phyloP scores from a whole-genome alignment of 2,888 invertebrate species.

The Sisyra nigra region DNA sequence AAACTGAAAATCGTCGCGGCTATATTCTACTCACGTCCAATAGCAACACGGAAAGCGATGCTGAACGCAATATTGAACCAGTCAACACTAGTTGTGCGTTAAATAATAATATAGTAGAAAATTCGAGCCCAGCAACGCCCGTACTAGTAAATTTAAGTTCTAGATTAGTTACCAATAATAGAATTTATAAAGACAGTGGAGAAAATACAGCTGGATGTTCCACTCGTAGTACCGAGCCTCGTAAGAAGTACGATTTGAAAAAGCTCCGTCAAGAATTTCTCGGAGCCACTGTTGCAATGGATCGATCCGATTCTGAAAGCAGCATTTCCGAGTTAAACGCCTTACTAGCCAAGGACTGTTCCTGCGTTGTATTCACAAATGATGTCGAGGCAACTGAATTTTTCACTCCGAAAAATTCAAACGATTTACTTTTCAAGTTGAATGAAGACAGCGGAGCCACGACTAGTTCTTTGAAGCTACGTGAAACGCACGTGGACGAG shows the following conservation, averaged over 20 bases:
- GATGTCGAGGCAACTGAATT: too few species aligned
- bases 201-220: too few species aligned
- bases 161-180: too few species aligned
- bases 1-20: background rate
- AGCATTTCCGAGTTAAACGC: background rate
- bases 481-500: conserved; percentile 6
- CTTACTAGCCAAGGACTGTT: too few species aligned
- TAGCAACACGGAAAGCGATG: background rate
- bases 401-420: too few species aligned
- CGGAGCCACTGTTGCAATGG: background rate
- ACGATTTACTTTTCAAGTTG: too few species aligned
- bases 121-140: background rate
- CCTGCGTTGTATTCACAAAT: too few species aligned
- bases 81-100: background rate
- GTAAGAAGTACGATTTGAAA: conserved; percentile 6
- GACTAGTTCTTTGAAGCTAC: conserved; percentile 2
- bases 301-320: background rate
- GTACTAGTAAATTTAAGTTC: too few species aligned
- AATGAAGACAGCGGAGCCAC: too few species aligned
- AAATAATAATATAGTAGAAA: background rate
- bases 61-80: background rate
- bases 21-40: conserved; percentile 4
- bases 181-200: too few species aligned
- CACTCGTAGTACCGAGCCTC: too few species aligned
- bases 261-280: conserved; percentile 6